Percentiles rank a stretch among this genome's conserved stretches.
Conservation (phyloP, 2,113 vertebrate species). For the Chionomys nivalis region DNA sequence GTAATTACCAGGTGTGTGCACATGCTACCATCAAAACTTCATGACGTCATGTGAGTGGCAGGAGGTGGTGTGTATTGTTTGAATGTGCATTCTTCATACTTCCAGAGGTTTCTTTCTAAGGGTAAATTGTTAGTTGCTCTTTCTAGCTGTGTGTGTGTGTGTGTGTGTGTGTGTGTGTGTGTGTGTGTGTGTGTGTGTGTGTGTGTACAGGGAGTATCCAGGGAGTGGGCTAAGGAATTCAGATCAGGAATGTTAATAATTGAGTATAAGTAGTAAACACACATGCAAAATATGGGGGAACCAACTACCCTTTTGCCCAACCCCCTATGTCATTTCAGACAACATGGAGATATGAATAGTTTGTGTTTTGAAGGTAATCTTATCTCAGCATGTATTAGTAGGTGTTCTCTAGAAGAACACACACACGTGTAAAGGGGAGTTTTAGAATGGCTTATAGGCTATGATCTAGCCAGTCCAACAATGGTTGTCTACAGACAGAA, state of each 20-base stretch:
- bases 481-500: background rate
- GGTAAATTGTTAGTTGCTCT: background rate
- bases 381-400: background rate
- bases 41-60: fast-evolving
- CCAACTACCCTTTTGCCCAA: fast-evolving
- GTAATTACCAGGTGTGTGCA: fast-evolving
- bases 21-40: fast-evolving
- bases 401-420: background rate
- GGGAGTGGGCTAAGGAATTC: background rate
- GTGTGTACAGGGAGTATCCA: background rate
- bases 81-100: too few species aligned
- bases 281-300: background rate
- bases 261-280: background rate
- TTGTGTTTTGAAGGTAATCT: background rate
- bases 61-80: background rate
- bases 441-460: background rate
- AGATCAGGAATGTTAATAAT: background rate
- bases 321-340: background rate
- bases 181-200: background rate
- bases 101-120: background rate
- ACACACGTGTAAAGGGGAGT: background rate
- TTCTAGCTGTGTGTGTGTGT: background rate
- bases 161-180: background rate
- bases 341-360: fast-evolving
- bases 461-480: background rate